phyloP scores from a whole-genome alignment of 2,113 vertebrate species.

The Lanius ludovicianus region DNA sequence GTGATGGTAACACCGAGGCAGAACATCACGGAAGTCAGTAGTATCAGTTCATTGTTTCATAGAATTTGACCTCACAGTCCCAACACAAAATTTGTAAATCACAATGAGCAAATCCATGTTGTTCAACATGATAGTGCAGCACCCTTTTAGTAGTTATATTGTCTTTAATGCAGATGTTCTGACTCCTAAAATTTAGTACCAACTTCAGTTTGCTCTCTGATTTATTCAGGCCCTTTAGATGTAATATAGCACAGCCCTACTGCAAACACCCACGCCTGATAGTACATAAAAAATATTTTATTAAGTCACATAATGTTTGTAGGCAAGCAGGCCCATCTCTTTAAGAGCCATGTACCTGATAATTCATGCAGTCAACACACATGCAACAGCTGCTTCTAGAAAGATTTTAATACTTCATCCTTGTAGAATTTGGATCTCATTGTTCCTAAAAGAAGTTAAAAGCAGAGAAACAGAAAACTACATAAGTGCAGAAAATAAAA shows the following conservation, averaged over 20 bases:
- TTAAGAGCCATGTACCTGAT: conserved; percentile 17
- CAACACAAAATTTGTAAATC: not conserved
- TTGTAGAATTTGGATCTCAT: not conserved
- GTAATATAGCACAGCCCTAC: not conserved
- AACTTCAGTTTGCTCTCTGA: not conserved
- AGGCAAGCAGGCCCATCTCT: not conserved
- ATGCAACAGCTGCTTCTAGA: conserved; percentile 21
- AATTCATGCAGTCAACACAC: not conserved
- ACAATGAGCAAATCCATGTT: not conserved
- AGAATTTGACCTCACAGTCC: not conserved
- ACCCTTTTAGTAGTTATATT: not conserved
- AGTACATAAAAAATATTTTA: conserved; percentile 35
- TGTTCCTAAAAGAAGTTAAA: not conserved
- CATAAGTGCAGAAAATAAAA: not conserved
- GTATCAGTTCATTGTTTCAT: not conserved
- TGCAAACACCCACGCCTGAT: not conserved
- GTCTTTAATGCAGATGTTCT: not conserved
- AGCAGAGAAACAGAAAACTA: not conserved
- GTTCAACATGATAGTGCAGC: not conserved
- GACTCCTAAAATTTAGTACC: not conserved
- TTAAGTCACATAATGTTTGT: not conserved
- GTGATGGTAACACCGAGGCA: not conserved
- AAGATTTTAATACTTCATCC: conserved; percentile 6
- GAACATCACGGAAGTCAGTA: not conserved
- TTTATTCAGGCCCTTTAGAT: not conserved